phyloP scores from a whole-genome alignment of 2,113 vertebrate genomes.

The Crotalus viridis region DNA sequence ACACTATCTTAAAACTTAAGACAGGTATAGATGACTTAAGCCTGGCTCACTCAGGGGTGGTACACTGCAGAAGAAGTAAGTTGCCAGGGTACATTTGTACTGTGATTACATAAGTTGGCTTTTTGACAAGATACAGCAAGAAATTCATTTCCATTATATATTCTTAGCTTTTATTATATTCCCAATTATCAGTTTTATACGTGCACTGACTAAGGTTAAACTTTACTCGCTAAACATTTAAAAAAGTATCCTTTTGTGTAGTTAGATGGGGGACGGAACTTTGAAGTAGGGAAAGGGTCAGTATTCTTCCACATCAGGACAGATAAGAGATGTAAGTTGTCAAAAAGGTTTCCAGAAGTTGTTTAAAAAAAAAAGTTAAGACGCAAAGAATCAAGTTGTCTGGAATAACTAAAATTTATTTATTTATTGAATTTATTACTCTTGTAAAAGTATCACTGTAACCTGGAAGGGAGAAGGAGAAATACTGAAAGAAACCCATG shows the following conservation, averaged over 20 bases:
- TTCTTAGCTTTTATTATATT: neutral
- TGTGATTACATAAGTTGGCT: too few species aligned
- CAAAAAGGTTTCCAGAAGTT: neutral
- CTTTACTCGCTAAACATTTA: neutral
- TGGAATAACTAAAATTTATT: neutral
- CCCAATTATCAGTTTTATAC: neutral
- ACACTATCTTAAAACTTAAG: too few species aligned
- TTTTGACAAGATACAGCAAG: neutral
- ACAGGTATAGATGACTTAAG: too few species aligned
- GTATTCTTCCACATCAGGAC: neutral
- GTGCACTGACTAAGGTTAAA: neutral
- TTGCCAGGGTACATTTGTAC: too few species aligned
- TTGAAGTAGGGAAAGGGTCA: neutral
- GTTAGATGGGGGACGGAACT: neutral
- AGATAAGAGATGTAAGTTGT: neutral
- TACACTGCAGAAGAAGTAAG: too few species aligned
- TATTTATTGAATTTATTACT: neutral
- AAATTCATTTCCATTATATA: neutral
- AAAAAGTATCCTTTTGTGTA: neutral
- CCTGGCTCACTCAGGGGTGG: too few species aligned
- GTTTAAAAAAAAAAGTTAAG: neutral
- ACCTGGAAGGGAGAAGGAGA: too few species aligned
- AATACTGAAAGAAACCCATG: neutral
- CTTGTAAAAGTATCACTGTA: neutral
- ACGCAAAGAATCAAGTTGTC: neutral